Percentiles rank a stretch among this genome's conserved stretches.
Conservation (phyloP, 2,113 vertebrate species). For the Gymnorhina tibicen region DNA sequence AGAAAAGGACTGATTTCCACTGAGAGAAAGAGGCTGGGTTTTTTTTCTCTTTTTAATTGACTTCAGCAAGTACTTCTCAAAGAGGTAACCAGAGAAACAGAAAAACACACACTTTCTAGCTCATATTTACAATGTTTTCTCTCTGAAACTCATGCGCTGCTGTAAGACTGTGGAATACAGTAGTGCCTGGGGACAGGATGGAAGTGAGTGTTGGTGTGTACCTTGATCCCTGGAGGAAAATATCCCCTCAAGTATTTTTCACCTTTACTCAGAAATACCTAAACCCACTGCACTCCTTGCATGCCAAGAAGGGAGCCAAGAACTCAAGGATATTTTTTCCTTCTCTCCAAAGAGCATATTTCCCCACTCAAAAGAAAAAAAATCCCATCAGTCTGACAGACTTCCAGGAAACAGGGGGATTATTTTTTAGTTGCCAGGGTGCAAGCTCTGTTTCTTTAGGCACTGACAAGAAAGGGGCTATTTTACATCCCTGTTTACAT, state of each 20-base stretch:
- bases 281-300: not conserved
- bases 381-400: not conserved
- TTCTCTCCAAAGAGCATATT: not conserved
- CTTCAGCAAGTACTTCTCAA: not conserved
- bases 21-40: not conserved
- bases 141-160: not conserved
- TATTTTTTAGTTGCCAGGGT: not conserved
- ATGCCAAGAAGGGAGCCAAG: conserved; percentile 9
- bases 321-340: not conserved
- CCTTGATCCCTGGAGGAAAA: not conserved
- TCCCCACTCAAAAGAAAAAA: not conserved
- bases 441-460: conserved; percentile 5
- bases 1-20: not conserved
- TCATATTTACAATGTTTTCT: not conserved
- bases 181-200: not conserved
- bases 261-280: not conserved
- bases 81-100: not conserved
- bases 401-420: conserved; percentile 14
- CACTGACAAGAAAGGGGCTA: not conserved
- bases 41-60: not conserved
- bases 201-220: not conserved
- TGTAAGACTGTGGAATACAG: not conserved
- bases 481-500: not conserved
- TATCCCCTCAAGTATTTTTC: not conserved
- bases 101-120: not conserved